Conservation (phyloP, 2,888 invertebrate genomes). For the Polymixis flavicincta region DNA sequence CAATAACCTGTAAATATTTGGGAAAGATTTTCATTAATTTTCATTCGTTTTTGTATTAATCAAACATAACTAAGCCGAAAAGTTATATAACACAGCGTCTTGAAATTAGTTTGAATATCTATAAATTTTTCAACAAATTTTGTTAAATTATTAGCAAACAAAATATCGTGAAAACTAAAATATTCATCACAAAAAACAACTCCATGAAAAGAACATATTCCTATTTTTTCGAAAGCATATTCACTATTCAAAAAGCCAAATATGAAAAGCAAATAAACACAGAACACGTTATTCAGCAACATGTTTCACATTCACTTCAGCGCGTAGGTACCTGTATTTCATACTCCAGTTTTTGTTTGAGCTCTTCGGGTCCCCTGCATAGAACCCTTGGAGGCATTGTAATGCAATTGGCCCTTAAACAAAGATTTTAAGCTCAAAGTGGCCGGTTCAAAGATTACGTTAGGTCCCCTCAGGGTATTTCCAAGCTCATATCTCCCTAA, state of each 20-base stretch:
- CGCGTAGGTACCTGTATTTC: conserved; percentile 30
- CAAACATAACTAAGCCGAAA: too few relatives aligned
- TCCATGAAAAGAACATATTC: conserved; percentile 17
- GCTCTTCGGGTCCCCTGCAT: conserved; percentile 50
- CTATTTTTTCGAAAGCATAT: conserved; percentile 24
- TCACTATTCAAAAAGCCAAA: conserved; percentile 45
- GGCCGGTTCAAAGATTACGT: conserved; percentile 77
- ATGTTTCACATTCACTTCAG: conserved; percentile 38
- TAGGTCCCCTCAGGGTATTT: conserved; percentile 79
- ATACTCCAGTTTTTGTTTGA: conserved; percentile 55
- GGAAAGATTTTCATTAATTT: not conserved
- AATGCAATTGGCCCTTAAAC: conserved; percentile 78
- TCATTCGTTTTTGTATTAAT: not conserved
- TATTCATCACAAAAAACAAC: not conserved
- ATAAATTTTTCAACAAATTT: too few relatives aligned
- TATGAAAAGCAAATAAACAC: conserved; percentile 47
- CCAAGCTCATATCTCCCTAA: conserved; percentile 81
- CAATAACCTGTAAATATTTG: conserved; percentile 30
- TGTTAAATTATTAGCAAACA: too few relatives aligned
- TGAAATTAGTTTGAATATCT: too few relatives aligned
- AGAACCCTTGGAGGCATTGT: conserved; percentile 68
- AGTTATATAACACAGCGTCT: too few relatives aligned
- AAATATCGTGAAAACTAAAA: not conserved
- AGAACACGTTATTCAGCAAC: conserved; percentile 36
- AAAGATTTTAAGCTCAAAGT: conserved; percentile 78